Evolutionary conservation across 2,113 vertebrate genomes (phyloP).

Genomic region (Piprites chloris): DNA sequence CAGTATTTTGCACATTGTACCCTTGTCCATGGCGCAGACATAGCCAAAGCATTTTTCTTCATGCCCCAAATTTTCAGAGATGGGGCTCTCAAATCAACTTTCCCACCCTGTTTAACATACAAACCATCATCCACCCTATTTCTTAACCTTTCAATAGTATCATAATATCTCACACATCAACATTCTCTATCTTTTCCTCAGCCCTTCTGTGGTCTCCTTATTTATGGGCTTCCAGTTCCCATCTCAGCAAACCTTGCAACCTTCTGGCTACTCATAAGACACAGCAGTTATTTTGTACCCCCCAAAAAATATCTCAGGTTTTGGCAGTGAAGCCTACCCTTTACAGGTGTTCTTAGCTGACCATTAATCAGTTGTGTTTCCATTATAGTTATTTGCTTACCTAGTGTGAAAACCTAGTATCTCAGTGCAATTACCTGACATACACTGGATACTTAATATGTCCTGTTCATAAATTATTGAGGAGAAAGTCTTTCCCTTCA

Average conservation of each 20-base stretch:
- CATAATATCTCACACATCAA: background rate
- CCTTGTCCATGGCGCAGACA: rapidly evolving
- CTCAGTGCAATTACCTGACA: constrained; percentile 11
- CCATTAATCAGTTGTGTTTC: constrained; percentile 19
- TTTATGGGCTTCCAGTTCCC: background rate
- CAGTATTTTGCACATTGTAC: background rate
- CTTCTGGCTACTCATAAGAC: background rate
- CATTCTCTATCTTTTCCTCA: background rate
- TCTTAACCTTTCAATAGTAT: background rate
- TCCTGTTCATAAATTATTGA: constrained; percentile 31
- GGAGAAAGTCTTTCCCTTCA: constrained; percentile 1
- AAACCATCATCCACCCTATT: background rate
- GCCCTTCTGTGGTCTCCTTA: background rate
- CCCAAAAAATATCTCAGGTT: background rate
- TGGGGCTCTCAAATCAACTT: background rate
- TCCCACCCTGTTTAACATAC: background rate
- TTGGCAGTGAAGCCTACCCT: background rate
- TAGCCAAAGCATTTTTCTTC: background rate
- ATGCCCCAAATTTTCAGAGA: background rate
- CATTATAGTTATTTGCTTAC: constrained; percentile 56
- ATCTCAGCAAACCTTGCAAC: background rate
- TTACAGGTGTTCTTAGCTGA: background rate
- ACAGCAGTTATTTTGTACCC: background rate
- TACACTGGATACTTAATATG: constrained; percentile 24
- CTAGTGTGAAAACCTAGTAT: constrained; percentile 58